phyloP scores from a whole-genome alignment of 92 coral and sea anemone species.

The Palythoa heliodiscus region DNA sequence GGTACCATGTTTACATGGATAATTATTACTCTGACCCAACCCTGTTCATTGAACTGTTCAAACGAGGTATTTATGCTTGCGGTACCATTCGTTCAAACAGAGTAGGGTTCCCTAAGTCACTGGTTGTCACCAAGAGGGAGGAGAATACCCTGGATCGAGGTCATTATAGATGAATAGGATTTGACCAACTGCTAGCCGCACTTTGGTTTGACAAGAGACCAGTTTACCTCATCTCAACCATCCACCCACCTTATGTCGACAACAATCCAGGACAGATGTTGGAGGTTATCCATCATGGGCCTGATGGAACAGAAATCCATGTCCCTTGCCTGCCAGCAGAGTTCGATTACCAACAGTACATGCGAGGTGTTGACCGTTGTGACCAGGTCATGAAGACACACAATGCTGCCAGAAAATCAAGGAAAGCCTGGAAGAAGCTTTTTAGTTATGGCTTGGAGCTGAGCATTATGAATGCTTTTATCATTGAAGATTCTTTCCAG shows the following conservation, averaged over 20 bases:
- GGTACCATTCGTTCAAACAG: background rate
- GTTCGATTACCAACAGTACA: conserved; percentile 45
- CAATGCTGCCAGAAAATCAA: conserved; percentile 44
- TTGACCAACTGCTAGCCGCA: conserved; percentile 50
- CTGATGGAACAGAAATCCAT: conserved; percentile 1
- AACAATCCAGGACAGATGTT: conserved; percentile 31
- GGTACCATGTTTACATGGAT: conserved; percentile 49
- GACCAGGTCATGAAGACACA: conserved; percentile 43
- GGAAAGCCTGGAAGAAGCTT: conserved; percentile 55
- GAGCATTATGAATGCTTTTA: conserved; percentile 43
- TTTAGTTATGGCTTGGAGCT: conserved; percentile 56
- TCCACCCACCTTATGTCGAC: conserved; percentile 57
- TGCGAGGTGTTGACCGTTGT: conserved; percentile 43
- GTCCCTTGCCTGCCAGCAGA: conserved; percentile 55
- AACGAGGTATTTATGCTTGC: background rate
- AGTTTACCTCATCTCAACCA: conserved; percentile 59
- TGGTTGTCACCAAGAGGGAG: conserved; percentile 19
- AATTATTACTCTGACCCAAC: conserved; percentile 55
- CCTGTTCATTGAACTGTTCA: conserved; percentile 42
- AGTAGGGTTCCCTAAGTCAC: background rate
- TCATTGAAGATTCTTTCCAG: conserved; percentile 33
- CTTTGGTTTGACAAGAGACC: conserved; percentile 53
- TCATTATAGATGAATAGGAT: conserved; percentile 20
- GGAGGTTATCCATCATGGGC: conserved; percentile 21
- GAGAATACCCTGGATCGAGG: conserved; percentile 28